Conservation (phyloP, 2,113 vertebrate species). For the Salvelinus alpinus region DNA sequence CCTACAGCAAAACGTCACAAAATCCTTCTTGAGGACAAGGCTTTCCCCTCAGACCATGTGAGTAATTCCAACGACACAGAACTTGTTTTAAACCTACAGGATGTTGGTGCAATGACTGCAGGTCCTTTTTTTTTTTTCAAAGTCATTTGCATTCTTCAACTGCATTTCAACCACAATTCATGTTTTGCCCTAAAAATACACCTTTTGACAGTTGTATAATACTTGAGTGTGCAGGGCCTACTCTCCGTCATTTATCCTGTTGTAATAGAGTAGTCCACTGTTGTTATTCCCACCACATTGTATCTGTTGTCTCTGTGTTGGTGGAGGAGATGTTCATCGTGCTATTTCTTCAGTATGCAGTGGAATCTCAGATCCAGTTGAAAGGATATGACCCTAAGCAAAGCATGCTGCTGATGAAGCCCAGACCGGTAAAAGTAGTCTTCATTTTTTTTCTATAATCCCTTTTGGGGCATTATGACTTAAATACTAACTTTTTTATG, state of each 20-base stretch:
- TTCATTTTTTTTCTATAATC: too few species aligned
- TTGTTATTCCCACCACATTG: not conserved
- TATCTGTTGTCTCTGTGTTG: not conserved
- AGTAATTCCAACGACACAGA: constrained; percentile 55
- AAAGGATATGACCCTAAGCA: constrained; percentile 76
- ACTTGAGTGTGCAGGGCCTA: not conserved
- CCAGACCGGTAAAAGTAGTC: constrained; percentile 73
- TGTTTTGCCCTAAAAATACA: not conserved
- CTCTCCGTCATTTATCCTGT: not conserved
- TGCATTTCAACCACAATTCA: not conserved
- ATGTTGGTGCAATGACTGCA: not conserved
- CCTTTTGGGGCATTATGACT: too few species aligned
- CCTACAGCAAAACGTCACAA: constrained; percentile 85
- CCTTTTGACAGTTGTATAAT: not conserved
- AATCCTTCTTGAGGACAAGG: constrained; percentile 90
- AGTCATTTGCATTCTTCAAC: not conserved
- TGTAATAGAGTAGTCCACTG: not conserved
- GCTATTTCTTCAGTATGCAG: constrained; percentile 79
- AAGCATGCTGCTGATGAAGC: constrained; percentile 82
- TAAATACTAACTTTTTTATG: too few species aligned
- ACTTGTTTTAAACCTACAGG: not conserved
- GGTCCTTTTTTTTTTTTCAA: not conserved
- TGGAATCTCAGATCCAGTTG: constrained; percentile 88
- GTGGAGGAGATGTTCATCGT: not conserved
- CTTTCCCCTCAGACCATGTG: constrained; percentile 97